A percentile compares a stretch with the other conserved stretches of the same genome.
phyloP scores from a whole-genome alignment of 37 sponge, comb jelly and placozoan genomes.

The Bolinopsis microptera region DNA sequence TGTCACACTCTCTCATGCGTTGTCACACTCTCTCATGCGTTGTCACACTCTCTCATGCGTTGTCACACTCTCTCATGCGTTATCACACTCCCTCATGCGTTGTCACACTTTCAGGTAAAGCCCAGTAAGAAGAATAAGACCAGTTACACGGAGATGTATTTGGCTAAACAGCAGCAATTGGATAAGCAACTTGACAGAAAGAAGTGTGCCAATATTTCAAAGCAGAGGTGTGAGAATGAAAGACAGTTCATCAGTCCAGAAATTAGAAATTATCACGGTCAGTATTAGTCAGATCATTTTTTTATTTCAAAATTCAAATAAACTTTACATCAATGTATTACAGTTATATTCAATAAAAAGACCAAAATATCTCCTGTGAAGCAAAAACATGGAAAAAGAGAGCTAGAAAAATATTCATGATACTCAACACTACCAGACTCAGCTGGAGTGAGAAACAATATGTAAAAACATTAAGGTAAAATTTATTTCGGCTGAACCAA shows the following conservation, averaged over 20 bases:
- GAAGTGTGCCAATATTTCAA: neutral
- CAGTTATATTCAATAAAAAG: too few species aligned
- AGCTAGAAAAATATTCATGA: too few species aligned
- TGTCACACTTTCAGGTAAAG: neutral
- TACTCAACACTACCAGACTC: too few species aligned
- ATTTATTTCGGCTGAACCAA: too few species aligned
- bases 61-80: neutral
- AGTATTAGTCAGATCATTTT: too few species aligned
- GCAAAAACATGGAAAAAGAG: too few species aligned
- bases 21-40: neutral
- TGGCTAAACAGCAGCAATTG: neutral
- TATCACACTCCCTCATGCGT: neutral
- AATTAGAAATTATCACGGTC: neutral
- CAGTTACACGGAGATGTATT: slow-evolving; percentile 27
- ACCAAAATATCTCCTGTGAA: too few species aligned
- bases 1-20: neutral
- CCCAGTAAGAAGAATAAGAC: neutral
- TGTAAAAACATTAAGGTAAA: too few species aligned
- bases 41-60: neutral
- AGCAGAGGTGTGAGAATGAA: neutral
- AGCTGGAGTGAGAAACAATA: too few species aligned
- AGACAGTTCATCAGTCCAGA: neutral
- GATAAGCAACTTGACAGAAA: neutral
- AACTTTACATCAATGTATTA: too few species aligned
- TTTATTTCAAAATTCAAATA: too few species aligned